Evolutionary conservation across 1,140 invertebrate species (phyloP), one percentile per base, ranked within the genome.

Genomic region (Alviniconcha marisindica): DNA sequence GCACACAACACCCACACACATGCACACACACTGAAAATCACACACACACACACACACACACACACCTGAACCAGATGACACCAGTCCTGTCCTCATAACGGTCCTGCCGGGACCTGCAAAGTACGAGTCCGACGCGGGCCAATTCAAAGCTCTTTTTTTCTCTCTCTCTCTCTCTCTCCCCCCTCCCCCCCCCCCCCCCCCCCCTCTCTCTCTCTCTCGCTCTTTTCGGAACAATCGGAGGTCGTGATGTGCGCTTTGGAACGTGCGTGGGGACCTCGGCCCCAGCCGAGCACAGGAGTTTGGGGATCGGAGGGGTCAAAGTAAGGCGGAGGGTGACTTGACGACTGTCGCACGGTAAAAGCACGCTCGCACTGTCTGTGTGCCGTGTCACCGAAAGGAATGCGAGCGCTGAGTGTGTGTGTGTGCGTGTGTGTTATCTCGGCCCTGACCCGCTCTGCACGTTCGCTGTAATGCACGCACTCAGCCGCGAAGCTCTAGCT

Each of bases 381-480:
- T 36, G 21, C 36, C 81, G 73, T 63, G 54, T 77, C 69, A 82
- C 51, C 71, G 51, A 18, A 1, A 54, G 71, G 73, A 74, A 82
- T 76, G 78, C 42, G 78, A 48, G 48, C 28, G n/a, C n/a, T n/a
- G n/a, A n/a, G n/a, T 71, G 40, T 38, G 66, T 77, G 44, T 48
- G 44, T 48, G 44, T 48, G 44, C 18, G 44, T 48, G n/a, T 48
- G 82, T 54, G 82, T 63, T 78, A 83, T 78, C 82, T 73, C 56
- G 60, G 51, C 76, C 77, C 82, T 77, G 82, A 83, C 82, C 82
- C 80, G 76, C 60, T 71, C 60, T 44, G 82, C 82, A 83, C 77
- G 82, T 83, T 78, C 77, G 44, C 76, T 79, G 33, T 79, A 83
- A 83, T 83, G 82, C 82, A 83, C 82, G 82, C 82, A 83, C 66